Conservation (phyloP, 1,140 invertebrate species). For the Polyergus mexicanus region DNA sequence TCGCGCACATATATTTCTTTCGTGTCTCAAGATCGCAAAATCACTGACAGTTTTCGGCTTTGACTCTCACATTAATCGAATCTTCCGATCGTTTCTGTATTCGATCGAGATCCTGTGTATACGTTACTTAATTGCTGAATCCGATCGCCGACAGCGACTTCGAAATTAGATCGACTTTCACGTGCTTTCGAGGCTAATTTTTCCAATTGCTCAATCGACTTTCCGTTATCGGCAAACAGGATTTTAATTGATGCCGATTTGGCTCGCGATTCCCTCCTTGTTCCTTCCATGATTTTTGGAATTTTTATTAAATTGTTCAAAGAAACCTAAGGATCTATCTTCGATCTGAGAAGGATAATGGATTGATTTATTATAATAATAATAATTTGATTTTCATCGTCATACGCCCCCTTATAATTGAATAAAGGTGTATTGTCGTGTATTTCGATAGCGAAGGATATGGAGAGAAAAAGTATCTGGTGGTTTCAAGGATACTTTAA, state of each 20-base stretch:
- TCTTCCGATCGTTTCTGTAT: not conserved
- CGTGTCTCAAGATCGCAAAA: conserved; percentile 56
- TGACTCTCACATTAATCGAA: conserved; percentile 40
- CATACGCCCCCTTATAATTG: no score
- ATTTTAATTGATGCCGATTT: not conserved
- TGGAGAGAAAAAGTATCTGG: no score
- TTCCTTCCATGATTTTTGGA: not conserved
- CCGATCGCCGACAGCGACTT: not conserved
- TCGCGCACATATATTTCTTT: not conserved
- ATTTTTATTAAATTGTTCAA: not conserved
- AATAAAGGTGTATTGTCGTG: no score
- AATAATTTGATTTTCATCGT: no score
- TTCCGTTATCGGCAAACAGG: not conserved
- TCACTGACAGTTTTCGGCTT: conserved; percentile 52
- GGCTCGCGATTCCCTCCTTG: not conserved
- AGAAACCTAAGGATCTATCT: not conserved
- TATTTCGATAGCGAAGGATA: no score
- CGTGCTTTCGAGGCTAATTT: not conserved
- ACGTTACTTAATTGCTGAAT: not conserved
- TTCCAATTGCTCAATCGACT: not conserved
- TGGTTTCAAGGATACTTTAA: not conserved
- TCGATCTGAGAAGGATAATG: no score
- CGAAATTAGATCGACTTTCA: not conserved
- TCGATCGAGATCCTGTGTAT: not conserved
- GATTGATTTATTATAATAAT: no score